Conservation (phyloP, 2,888 invertebrate species). For the Cephalotes varians region DNA sequence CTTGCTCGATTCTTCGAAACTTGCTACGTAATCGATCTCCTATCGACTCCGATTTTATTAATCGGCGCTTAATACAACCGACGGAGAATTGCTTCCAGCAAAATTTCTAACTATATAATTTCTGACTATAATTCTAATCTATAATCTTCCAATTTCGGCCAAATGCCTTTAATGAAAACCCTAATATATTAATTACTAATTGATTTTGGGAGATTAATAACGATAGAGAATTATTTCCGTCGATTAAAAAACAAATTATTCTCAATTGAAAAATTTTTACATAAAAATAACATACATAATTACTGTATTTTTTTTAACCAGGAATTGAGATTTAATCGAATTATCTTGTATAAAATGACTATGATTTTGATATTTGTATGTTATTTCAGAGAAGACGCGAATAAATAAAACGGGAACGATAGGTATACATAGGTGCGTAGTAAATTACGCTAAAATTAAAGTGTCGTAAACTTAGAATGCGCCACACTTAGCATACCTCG, state of each 20-base stretch:
- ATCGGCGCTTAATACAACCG: not conserved
- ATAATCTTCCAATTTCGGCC: not conserved
- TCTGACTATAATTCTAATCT: not conserved
- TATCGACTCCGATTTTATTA: not conserved
- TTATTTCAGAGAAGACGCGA: not conserved
- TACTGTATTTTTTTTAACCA: not conserved
- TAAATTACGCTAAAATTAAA: conserved; percentile 37
- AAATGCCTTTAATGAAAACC: not conserved
- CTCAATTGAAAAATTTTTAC: not conserved
- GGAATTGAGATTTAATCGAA: not conserved
- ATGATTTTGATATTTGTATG: not conserved
- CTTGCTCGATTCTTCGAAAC: not conserved
- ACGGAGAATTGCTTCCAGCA: not conserved
- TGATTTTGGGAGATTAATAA: not conserved
- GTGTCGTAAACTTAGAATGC: conserved; percentile 2
- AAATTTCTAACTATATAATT: not conserved
- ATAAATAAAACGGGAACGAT: not conserved
- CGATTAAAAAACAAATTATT: not conserved
- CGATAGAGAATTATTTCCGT: not conserved
- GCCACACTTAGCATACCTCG: not conserved
- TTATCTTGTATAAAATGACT: not conserved
- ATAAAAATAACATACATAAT: not conserved
- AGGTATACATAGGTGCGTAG: not conserved
- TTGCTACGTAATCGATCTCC: not conserved
- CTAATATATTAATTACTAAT: not conserved